Conservation (phyloP, 2,888 invertebrate genomes). For the Callyntrura guangdongensis region DNA sequence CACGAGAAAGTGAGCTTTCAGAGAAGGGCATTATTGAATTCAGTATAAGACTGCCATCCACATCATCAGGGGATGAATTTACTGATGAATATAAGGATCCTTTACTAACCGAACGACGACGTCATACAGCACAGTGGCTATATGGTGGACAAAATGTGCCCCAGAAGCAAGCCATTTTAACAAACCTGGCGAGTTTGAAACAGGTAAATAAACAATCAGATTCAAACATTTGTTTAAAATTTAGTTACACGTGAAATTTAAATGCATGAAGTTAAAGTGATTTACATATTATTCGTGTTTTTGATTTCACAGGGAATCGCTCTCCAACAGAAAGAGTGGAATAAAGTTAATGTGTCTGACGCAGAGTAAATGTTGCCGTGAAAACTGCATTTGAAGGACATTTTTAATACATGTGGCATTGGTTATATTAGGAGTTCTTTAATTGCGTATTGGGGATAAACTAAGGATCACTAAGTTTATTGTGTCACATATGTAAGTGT, state of each 20-base stretch:
- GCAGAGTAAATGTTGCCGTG: slow-evolving; percentile 49
- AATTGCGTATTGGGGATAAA: too few species aligned
- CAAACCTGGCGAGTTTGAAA: slow-evolving; percentile 81
- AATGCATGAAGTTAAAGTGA: too few species aligned
- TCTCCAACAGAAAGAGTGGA: slow-evolving; percentile 80
- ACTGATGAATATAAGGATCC: slow-evolving; percentile 80
- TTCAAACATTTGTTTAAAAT: too few species aligned
- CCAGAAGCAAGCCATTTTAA: slow-evolving; percentile 79
- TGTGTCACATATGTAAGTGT: too few species aligned
- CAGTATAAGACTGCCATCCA: slow-evolving; percentile 81
- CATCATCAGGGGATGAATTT: slow-evolving; percentile 63
- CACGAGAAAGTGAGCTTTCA: slow-evolving; percentile 82
- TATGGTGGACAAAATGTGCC: slow-evolving; percentile 69
- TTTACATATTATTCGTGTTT: neutral
- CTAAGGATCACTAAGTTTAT: too few species aligned
- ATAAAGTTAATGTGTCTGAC: slow-evolving; percentile 67
- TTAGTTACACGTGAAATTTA: neutral
- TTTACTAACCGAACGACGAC: slow-evolving; percentile 69
- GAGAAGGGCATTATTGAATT: slow-evolving; percentile 84
- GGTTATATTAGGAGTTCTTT: too few species aligned
- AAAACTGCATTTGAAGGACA: neutral
- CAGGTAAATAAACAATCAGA: slow-evolving; percentile 69
- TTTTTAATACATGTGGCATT: neutral
- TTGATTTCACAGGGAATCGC: slow-evolving; percentile 77
- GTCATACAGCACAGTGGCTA: slow-evolving; percentile 79